A percentile compares a stretch with the other conserved stretches of the same genome.
These are phyloP conservation scores for Thera britannica DNA, from an alignment of 2,888 invertebrate species.

Conservation along the genomic window DNA sequence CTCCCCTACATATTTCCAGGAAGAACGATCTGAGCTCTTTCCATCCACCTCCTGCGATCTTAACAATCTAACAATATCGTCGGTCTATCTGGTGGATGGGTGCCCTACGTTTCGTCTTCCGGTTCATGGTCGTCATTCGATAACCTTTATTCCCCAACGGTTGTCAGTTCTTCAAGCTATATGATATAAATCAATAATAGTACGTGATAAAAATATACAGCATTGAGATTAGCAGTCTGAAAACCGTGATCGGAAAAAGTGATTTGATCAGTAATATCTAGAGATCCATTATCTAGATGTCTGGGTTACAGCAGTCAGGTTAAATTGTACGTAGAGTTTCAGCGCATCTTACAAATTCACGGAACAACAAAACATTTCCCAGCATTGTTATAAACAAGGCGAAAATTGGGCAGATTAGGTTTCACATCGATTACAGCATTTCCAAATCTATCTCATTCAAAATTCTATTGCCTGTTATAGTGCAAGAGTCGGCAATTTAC, in stretches of 20 bases:
- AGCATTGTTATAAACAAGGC: constrained; percentile 32
- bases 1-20: too few species aligned
- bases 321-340: not conserved
- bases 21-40: too few species aligned
- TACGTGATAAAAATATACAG: too few species aligned
- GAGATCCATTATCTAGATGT: not conserved
- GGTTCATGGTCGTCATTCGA: too few species aligned
- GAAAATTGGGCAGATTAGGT: constrained; percentile 58
- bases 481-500: not conserved
- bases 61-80: too few species aligned
- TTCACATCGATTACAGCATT: constrained; percentile 54
- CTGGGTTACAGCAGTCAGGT: not conserved
- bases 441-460: constrained; percentile 50
- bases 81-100: too few species aligned
- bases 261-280: not conserved
- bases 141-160: too few species aligned
- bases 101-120: too few species aligned
- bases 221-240: not conserved
- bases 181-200: too few species aligned
- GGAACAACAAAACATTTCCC: constrained; percentile 5
- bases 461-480: constrained; percentile 22
- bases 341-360: constrained; percentile 1
- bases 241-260: not conserved
- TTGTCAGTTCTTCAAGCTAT: too few species aligned
- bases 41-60: too few species aligned